A percentile compares a stretch with the other conserved stretches of the same genome.
These are phyloP conservation scores for Steinernema carpocapsae DNA, from an alignment of 2,888 invertebrate genomes.

Conservation along the genomic window DNA sequence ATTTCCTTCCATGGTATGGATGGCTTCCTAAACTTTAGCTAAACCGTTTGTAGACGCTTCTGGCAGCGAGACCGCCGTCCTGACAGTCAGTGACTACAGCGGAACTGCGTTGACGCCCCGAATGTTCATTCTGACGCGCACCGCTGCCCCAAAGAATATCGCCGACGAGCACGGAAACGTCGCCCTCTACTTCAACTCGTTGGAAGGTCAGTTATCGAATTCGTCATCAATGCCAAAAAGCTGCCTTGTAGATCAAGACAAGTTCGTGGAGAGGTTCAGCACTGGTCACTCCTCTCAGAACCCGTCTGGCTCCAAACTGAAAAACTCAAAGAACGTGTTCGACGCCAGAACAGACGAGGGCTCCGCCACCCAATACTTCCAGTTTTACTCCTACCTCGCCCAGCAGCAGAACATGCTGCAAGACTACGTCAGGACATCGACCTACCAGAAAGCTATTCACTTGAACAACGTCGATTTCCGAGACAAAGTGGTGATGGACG, in stretches of 20 bases:
- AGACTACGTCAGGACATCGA: constrained; percentile 96
- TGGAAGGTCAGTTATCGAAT: not conserved
- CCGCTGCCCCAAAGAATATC: not conserved
- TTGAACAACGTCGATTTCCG: constrained; percentile 90
- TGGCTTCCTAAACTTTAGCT: not conserved
- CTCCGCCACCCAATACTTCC: constrained; percentile 95
- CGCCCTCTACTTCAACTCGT: not conserved
- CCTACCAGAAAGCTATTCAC: constrained; percentile 94
- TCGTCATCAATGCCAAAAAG: too few relatives aligned
- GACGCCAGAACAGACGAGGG: constrained; percentile 95
- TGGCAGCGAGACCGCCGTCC: not conserved
- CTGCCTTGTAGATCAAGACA: not conserved
- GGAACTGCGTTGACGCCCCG: constrained; percentile 14
- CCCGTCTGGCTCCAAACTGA: not conserved
- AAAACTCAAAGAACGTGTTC: constrained; percentile 75
- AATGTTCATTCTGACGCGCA: constrained; percentile 11
- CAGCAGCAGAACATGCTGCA: constrained; percentile 99
- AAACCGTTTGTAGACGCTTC: not conserved
- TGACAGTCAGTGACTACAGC: not conserved
- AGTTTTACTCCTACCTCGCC: constrained; percentile 97
- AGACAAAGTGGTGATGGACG: constrained; percentile 82
- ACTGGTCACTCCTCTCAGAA: not conserved
- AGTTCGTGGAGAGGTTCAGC: constrained; percentile 13
- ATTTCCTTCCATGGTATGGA: constrained; percentile 16
- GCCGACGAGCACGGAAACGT: not conserved